phyloP scores from a whole-genome alignment of 92 coral and sea anemone species.

The Zoanthus gigantus region DNA sequence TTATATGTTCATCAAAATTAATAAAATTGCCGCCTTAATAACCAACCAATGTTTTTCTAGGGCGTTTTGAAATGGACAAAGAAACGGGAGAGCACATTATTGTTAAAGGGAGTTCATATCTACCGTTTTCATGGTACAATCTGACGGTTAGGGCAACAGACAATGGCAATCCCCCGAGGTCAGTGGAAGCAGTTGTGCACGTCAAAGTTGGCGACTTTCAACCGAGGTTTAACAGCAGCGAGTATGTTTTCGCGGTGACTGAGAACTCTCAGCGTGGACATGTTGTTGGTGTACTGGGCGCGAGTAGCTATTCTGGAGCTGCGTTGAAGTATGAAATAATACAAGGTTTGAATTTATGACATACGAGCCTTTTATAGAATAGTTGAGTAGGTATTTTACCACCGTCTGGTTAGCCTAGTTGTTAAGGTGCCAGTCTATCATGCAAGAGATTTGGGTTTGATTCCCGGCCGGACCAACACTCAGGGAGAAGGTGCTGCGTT shows the following conservation, averaged over 20 bases:
- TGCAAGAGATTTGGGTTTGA: too few relatives aligned
- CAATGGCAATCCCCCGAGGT: constrained; percentile 70
- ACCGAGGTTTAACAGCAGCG: constrained; percentile 72
- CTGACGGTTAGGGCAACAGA: constrained; percentile 85
- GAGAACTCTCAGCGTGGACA: constrained; percentile 85
- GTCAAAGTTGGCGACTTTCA: constrained; percentile 78
- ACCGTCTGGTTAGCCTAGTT: too few relatives aligned
- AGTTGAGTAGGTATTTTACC: too few relatives aligned
- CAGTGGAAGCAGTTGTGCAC: constrained; percentile 56
- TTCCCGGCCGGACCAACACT: too few relatives aligned
- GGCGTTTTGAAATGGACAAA: constrained; percentile 46
- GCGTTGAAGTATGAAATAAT: constrained; percentile 70
- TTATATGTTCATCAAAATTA: too few relatives aligned
- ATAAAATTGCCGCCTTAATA: too few relatives aligned
- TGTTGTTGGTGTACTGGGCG: constrained; percentile 75
- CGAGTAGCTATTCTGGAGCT: constrained; percentile 86
- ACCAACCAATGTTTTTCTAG: not conserved
- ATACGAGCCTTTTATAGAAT: too few relatives aligned
- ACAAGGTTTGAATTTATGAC: constrained; percentile 64
- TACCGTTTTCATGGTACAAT: constrained; percentile 75
- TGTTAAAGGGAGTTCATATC: constrained; percentile 59
- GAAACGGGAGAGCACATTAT: constrained; percentile 49
- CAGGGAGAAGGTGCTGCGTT: too few relatives aligned
- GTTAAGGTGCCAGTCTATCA: too few relatives aligned
- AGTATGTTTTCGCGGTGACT: constrained; percentile 77